Evolutionary conservation across 2,113 vertebrate genomes (phyloP), one percentile per base, ranked within the genome.

Genomic region (Lepisosteus osseus): DNA sequence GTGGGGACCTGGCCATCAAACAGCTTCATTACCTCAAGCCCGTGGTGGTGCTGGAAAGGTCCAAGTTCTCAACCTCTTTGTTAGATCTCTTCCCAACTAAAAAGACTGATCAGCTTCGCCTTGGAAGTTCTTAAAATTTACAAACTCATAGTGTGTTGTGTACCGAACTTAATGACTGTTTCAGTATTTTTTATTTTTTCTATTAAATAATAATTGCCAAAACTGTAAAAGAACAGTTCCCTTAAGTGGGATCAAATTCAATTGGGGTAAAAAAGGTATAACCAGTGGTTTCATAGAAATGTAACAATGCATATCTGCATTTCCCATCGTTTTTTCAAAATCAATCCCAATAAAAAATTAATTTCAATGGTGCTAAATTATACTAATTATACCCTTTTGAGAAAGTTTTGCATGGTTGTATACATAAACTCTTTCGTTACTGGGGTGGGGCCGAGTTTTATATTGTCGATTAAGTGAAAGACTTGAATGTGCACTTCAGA

Each of bases 1-100:
- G 95, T 87, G 97, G 96, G 77, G 97, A 99, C 83, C 93, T 97
- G 86, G 97, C 97, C 86, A 96, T 99, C 85, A 97, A 99, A 85
- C 97, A 99, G 83, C 95, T 99, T 77, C 97, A 97, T 92, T 97
- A 97, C 88, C 94, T 97, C 86, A 93, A 94, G 80, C 97, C 97
- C 5, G 97, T 99, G 67, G 97, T 99, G 74, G 95, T 99, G 77
- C 92, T 99, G 69, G 95, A 95, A 83, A 94, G 96, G 86, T 95
- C 96, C 8, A 94, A 95, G 79, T 95, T 93, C 87, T 94, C 91
- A 75, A 85, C 90, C 57, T 86, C 92, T 57, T 85, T 94, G 81
- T 89, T 95, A 80, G 90, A 94, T 72, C 91, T 95, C 80, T 96
- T 97, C 86, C 93, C 95, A 76, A 84, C 93, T 78, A 95, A 97